Conservation (phyloP, 2,888 invertebrate species). For the Lasius fuliginosus region DNA sequence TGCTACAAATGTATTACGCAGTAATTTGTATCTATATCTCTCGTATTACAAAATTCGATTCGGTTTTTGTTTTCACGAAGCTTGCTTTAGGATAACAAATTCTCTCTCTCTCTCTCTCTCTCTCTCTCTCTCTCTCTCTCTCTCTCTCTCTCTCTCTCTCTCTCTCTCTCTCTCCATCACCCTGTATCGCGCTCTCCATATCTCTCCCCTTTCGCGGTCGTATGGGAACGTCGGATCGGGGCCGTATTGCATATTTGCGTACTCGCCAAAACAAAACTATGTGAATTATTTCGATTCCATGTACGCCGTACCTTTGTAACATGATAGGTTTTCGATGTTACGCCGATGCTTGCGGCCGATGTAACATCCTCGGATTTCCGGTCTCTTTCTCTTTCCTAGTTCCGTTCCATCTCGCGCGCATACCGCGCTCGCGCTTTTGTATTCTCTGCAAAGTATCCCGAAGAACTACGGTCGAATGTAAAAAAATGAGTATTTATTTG, state of each 20-base stretch:
- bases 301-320: conserved; percentile 71
- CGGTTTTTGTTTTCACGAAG: conserved; percentile 41
- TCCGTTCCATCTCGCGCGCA: not conserved
- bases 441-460: not conserved
- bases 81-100: conserved; percentile 20
- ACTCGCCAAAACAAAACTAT: conserved; percentile 66
- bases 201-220: conserved; percentile 2
- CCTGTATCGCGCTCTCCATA: not conserved
- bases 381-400: conserved; percentile 7
- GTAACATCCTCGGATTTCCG: conserved; percentile 53
- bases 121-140: not conserved
- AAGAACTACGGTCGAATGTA: conserved; percentile 29
- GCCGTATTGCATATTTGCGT: conserved; percentile 66
- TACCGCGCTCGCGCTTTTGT: conserved; percentile 32
- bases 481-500: not conserved
- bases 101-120: not conserved
- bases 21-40: not conserved
- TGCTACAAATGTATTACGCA: not conserved
- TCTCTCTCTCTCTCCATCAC: not conserved
- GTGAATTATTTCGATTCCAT: conserved; percentile 74
- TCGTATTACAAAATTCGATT: conserved; percentile 23
- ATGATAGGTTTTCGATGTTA: conserved; percentile 71
- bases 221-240: conserved; percentile 25
- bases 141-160: not conserved
- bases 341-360: conserved; percentile 67